Evolutionary conservation across 2,113 vertebrate species (phyloP).

Genomic region (Oenanthe oenanthe): DNA sequence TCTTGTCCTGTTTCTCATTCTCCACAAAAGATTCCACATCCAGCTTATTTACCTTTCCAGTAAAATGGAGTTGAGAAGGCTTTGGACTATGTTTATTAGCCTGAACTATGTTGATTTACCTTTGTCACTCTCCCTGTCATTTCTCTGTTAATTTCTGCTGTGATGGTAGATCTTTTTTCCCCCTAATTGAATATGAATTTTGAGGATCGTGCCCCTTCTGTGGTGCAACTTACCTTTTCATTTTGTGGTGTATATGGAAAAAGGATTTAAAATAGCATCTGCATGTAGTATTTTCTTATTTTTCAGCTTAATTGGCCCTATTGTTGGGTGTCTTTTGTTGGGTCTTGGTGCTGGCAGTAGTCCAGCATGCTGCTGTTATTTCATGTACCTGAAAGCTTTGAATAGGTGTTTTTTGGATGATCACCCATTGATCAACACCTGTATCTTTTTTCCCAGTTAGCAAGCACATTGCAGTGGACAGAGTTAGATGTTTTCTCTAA

Average conservation of each 20-base stretch:
- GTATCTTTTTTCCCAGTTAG: background rate
- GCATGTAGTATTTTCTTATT: background rate
- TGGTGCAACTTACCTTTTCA: background rate
- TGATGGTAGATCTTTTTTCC: accelerated
- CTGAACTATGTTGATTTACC: background rate
- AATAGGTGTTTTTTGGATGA: background rate
- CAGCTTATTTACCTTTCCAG: background rate
- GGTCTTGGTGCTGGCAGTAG: background rate
- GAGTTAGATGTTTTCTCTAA: background rate
- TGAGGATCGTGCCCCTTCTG: background rate
- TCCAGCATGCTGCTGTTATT: background rate
- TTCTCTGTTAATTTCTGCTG: background rate
- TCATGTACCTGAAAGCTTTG: background rate
- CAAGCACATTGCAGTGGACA: background rate
- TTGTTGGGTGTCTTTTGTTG: background rate
- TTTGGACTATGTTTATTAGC: background rate
- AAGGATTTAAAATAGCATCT: background rate
- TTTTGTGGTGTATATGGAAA: background rate
- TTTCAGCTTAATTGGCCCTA: background rate
- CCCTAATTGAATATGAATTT: background rate
- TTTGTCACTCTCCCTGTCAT: background rate
- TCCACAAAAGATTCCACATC: background rate
- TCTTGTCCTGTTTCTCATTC: background rate
- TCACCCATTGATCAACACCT: background rate
- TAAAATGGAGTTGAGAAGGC: background rate